Evolutionary conservation across 1,140 invertebrate genomes (phyloP).

Genomic region (Procambarus virginalis): DNA sequence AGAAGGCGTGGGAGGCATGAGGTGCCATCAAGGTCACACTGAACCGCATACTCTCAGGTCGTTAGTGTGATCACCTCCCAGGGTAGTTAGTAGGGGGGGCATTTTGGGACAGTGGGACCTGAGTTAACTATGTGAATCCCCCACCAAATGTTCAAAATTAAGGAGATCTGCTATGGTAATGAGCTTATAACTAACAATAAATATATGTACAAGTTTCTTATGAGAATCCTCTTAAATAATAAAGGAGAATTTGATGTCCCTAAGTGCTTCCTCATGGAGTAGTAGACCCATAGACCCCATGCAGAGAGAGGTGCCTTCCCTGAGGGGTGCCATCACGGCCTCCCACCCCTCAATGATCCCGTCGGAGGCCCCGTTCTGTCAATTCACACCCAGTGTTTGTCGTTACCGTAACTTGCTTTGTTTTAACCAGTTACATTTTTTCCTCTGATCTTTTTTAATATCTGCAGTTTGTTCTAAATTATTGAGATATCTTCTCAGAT

Average conservation of each 20-base stretch:
- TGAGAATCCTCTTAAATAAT: constrained; percentile 19
- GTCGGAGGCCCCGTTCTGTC: constrained; percentile 34
- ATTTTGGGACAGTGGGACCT: constrained; percentile 44
- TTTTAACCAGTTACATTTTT: background rate
- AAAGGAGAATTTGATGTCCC: constrained; percentile 19
- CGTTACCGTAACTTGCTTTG: constrained; percentile 12
- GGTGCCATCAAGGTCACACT: constrained; percentile 59
- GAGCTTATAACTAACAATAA: background rate
- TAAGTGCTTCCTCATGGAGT: constrained; percentile 35
- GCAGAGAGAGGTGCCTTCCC: constrained; percentile 65
- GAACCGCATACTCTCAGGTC: constrained; percentile 36
- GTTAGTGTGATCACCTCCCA: constrained; percentile 42
- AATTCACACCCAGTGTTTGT: constrained; percentile 21
- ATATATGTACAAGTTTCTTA: constrained; percentile 38
- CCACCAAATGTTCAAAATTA: constrained; percentile 32
- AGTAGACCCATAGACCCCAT: constrained; percentile 53
- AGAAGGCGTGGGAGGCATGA: constrained; percentile 24
- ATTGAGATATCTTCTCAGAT: background rate
- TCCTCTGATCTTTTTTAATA: background rate
- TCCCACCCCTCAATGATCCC: constrained; percentile 41
- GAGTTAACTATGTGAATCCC: constrained; percentile 20
- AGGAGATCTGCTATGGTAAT: constrained; percentile 34
- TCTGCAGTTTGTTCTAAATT: constrained; percentile 1
- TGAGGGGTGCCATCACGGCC: constrained; percentile 52
- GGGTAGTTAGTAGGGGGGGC: constrained; percentile 35